phyloP scores from a whole-genome alignment of 2,113 vertebrate species.

The Catharus fuscescens region DNA sequence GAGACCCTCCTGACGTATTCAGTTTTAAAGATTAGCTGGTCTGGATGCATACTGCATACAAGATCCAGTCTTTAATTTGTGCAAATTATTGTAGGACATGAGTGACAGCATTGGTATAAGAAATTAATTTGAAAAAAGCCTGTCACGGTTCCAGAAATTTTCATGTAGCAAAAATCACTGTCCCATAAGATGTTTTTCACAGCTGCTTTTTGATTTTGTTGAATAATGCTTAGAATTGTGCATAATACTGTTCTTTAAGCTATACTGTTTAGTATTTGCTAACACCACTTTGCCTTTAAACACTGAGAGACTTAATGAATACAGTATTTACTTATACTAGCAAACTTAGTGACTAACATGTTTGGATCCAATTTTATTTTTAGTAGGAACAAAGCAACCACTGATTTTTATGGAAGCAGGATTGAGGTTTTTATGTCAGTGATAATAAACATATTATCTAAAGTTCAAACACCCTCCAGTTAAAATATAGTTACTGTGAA shows the following conservation, averaged over 20 bases:
- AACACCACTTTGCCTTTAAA: slow-evolving; percentile 50
- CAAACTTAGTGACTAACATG: neutral
- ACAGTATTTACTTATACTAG: neutral
- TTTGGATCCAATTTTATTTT: slow-evolving; percentile 30
- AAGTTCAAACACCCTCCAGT: neutral
- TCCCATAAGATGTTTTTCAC: neutral
- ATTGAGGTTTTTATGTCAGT: slow-evolving; percentile 23
- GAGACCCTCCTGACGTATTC: neutral
- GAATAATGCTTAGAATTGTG: neutral
- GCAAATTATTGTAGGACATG: neutral
- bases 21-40: slow-evolving; percentile 22
- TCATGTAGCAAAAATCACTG: neutral
- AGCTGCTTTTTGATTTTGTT: slow-evolving; percentile 1
- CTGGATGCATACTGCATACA: neutral
- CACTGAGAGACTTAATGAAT: neutral
- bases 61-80: neutral
- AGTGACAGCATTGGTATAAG: neutral
- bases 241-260: neutral
- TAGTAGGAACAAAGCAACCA: neutral
- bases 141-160: slow-evolving; percentile 24
- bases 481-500: neutral
- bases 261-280: neutral
- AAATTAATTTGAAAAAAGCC: slow-evolving; percentile 6
- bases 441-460: neutral
- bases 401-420: slow-evolving; percentile 21